Base-by-base conservation (phyloP, 1,140 invertebrate genomes). In the Aphelinus certus region DNA sequence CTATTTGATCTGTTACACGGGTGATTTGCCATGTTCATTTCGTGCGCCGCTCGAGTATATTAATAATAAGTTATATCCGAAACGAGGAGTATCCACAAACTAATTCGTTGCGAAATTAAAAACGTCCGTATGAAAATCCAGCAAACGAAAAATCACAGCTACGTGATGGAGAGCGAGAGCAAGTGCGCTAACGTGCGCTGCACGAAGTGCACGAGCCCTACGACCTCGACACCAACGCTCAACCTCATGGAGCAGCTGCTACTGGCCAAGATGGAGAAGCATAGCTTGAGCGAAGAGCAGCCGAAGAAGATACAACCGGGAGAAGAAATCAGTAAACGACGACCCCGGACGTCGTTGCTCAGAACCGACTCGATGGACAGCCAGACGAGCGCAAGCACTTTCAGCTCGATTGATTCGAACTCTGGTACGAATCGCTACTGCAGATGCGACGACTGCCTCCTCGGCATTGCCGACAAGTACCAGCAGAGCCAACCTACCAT, bases 281-380 rank as follows among this genome's bases (percentile, higher is more conserved):
- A 87, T 9, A 82, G 82, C 47, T 47, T 84, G 10, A 48, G 51
- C 47, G 47, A 58, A 9, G 56, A 68, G 60, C 43, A 56, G 49
- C 46, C 4, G 3, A 60, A 60, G 3, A 5, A 26, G 5, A 43
- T 7, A 7, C 3, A 26, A 7, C 5, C 62, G 60, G 57, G 69
- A 55, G 1, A 45, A 53, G 63, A 7, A 5, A 60, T 7, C n/a
- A 60, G 3, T 7, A 26, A 9, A 9, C 61, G 58, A 68, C 71
- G 47, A 48, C 81, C 83, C 61, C 83, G 79, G 64, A 76, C 75
- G 3, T 58, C 81, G 73, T 85, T 94, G 72, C 85, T 94, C 7
- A 87, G 94, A 75, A 93, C 92, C 3, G 93, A 95, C 80, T 95
- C 94, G 43, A 89, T 93, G 83, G 94, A 95, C 83, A 94, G 93